Evolutionary conservation across 2,113 vertebrate genomes (phyloP).

Genomic region (Anarhynchus alexandrinus): DNA sequence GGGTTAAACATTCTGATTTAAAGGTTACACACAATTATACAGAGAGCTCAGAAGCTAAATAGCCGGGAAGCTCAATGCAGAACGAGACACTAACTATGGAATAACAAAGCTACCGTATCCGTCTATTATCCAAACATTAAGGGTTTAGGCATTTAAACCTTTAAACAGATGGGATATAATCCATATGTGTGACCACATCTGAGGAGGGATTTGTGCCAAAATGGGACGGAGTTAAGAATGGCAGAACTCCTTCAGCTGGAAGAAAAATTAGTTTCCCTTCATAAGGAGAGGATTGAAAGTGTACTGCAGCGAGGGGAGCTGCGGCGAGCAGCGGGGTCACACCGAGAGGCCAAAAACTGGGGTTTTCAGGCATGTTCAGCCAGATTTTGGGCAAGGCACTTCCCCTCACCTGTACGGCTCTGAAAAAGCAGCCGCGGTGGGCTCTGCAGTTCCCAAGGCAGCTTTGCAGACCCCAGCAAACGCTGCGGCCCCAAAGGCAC

Average conservation of each 20-base stretch:
- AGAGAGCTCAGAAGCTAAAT: slow-evolving; percentile 10
- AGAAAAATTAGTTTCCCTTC: not conserved
- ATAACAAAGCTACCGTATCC: slow-evolving; percentile 46
- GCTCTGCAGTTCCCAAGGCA: not conserved
- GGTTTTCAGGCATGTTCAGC: not conserved
- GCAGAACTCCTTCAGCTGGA: not conserved
- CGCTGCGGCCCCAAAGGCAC: not conserved
- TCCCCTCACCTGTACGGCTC: not conserved
- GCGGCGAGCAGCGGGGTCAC: not conserved
- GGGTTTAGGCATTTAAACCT: slow-evolving; percentile 42
- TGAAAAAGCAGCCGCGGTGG: not conserved
- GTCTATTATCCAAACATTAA: slow-evolving; percentile 26
- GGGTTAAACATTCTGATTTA: slow-evolving; percentile 35
- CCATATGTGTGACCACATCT: slow-evolving; percentile 58
- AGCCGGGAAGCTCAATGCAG: not conserved
- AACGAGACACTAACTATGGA: not conserved
- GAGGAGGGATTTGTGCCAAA: slow-evolving; percentile 48
- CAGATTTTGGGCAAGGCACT: not conserved
- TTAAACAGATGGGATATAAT: slow-evolving; percentile 57
- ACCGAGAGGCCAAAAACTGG: not conserved
- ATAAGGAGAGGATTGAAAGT: accelerated
- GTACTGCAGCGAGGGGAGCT: not conserved
- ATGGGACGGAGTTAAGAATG: not conserved
- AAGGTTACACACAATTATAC: slow-evolving; percentile 54
- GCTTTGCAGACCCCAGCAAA: not conserved